Base-by-base conservation (phyloP, 2,797 vertebrate genomes). In the Buceros bicornis region DNA sequence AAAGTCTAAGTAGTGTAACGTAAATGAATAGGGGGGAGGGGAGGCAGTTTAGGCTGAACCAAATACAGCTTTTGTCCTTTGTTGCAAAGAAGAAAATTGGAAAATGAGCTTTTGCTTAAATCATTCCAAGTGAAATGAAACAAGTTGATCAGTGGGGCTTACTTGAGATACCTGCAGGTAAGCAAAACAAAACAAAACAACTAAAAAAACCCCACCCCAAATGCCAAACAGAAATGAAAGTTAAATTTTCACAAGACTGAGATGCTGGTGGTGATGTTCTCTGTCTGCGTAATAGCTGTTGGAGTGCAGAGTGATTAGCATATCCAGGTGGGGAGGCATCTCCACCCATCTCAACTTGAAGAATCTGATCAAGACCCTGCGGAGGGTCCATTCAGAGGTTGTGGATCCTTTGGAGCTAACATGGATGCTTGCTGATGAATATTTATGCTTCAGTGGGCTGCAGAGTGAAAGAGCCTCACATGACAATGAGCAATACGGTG, bases 181-280 rank as follows among this genome's bases (percentile, higher is more conserved):
- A 26, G 21, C 26, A 50, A 28, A 25, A 7, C 54, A 26, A 16
- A n/a, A 33, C 1, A 3, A 3, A 0, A 28, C n/a, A 21, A 43
- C 10, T n/a, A 21, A 47, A 43, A 40, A 79, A 9, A 6, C 0
- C 25, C 21, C 9, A 20, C 24, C 31, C 31, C 58, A 43, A 40
- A 40, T 12, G 17, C 29, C 45, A 83, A 40, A 54, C 8, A 70
- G 8, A 45, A n/a, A 15, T 1, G 2, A 26, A 89, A 72, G 4
- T 22, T 5, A 72, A 61, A 50, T 93, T 78, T 76, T 72, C 43
- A 48, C 5, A 84, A 93, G 58, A n/a, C 18, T 65, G 10, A 77
- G 29, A 40, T 24, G 15, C 1, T 61, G 19, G 2, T 43, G 10
- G 13, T 72, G 60, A 43, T 5, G 3, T 77, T 48, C 21, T 71